These are phyloP conservation scores for Cryptocephalus primarius DNA, from an alignment of 2,888 invertebrate genomes.

Conservation along the genomic window DNA sequence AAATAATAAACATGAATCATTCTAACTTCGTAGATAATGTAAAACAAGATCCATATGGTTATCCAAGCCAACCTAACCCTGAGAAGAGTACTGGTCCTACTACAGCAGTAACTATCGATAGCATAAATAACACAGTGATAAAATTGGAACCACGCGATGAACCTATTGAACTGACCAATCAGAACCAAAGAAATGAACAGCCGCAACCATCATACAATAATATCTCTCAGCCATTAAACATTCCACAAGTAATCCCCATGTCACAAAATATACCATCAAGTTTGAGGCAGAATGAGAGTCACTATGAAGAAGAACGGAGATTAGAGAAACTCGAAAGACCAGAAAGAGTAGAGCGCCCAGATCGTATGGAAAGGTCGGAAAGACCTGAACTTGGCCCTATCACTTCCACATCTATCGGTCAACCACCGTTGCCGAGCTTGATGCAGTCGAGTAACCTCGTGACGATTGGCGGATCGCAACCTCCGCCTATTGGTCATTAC, in stretches of 20 bases:
- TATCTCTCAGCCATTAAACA: conserved; percentile 28
- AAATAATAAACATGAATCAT: conserved; percentile 28
- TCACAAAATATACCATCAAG: conserved; percentile 21
- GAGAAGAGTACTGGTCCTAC: conserved; percentile 4
- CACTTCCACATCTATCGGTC: conserved; percentile 37
- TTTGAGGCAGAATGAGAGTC: conserved; percentile 8
- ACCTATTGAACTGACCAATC: conserved; percentile 35
- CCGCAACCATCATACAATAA: conserved; percentile 4
- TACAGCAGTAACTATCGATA: conserved; percentile 13
- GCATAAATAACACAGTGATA: conserved; percentile 21
- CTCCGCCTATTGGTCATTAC: conserved; percentile 44
- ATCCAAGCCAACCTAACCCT: conserved; percentile 13
- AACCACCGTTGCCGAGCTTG: conserved; percentile 45
- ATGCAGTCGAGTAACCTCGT: conserved; percentile 49
- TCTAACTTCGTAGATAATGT: conserved; percentile 22
- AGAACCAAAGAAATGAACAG: conserved; percentile 16
- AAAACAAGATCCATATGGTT: conserved; percentile 22
- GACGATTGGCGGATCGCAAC: conserved; percentile 44
- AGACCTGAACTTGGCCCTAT: conserved; percentile 32
- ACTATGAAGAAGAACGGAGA: conserved; percentile 24
- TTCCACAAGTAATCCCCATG: conserved; percentile 31
- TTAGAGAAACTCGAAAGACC: conserved; percentile 27
- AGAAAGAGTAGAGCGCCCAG: conserved; percentile 23
- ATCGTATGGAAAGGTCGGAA: conserved; percentile 28
- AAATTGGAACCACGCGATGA: conserved; percentile 36